phyloP scores from a whole-genome alignment of 2,888 invertebrate genomes.

The Rhagonycha lutea region DNA sequence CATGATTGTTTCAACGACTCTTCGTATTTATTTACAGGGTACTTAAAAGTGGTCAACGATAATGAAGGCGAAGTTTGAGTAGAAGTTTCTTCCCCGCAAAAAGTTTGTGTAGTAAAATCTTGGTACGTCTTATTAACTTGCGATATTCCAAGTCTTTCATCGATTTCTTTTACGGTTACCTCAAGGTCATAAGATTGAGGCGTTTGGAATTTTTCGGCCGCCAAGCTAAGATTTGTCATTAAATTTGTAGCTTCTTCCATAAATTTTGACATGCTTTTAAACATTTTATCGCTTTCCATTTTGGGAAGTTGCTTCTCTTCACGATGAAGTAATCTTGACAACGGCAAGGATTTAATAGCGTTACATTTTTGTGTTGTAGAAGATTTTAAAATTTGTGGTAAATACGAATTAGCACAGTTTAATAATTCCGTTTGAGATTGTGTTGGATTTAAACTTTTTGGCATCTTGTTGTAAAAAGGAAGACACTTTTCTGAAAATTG shows the following conservation, averaged over 20 bases:
- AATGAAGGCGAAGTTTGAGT: constrained; percentile 10
- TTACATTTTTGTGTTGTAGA: not conserved
- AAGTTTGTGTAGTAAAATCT: constrained; percentile 14
- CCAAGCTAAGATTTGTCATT: constrained; percentile 48
- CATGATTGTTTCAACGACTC: constrained; percentile 48
- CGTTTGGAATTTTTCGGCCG: constrained; percentile 39
- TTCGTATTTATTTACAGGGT: constrained; percentile 51
- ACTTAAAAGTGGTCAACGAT: constrained; percentile 16
- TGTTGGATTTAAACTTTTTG: constrained; percentile 14
- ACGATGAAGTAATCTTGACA: not conserved
- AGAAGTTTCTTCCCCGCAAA: constrained; percentile 7
- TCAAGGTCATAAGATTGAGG: constrained; percentile 45
- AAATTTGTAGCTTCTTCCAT: constrained; percentile 53
- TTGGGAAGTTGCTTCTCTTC: not conserved
- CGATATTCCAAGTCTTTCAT: constrained; percentile 25
- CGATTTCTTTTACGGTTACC: constrained; percentile 46
- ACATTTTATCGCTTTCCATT: constrained; percentile 40
- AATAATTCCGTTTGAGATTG: not conserved
- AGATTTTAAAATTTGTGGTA: constrained; percentile 43
- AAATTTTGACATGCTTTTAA: constrained; percentile 52
- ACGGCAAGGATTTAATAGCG: not conserved
- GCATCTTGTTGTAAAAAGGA: constrained; percentile 32
- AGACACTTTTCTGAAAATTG: constrained; percentile 31
- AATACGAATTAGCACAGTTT: constrained; percentile 20
- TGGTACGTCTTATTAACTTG: constrained; percentile 9